These are phyloP conservation scores for Stictonetta naevosa DNA, from an alignment of 2,113 vertebrate genomes.

Conservation along the genomic window DNA sequence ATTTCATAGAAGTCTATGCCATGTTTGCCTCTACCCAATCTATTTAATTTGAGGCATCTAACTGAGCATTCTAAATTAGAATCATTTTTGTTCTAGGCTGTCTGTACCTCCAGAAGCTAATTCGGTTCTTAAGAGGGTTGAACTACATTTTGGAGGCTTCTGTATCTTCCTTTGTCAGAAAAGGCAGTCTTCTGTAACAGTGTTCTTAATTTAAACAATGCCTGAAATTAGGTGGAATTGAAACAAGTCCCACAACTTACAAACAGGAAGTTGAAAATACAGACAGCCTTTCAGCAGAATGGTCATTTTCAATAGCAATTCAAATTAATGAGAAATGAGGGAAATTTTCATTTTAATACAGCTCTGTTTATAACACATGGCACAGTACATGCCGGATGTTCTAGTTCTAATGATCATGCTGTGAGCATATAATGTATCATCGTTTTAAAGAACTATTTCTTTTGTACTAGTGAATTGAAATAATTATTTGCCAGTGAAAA, in stretches of 20 bases:
- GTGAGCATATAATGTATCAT: neutral
- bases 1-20: neutral
- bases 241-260: constrained; percentile 1
- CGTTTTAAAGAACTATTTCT: neutral
- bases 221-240: neutral
- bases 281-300: neutral
- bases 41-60: neutral
- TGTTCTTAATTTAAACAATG: neutral
- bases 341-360: neutral
- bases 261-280: neutral
- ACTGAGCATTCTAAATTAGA: neutral
- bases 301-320: neutral
- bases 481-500: constrained; percentile 25
- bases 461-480: neutral
- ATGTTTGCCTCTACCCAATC: neutral
- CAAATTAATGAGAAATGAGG: neutral
- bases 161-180: neutral
- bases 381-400: neutral
- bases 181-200: neutral
- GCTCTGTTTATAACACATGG: neutral
- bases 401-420: neutral
- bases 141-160: neutral
- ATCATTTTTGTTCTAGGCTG: neutral
- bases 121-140: neutral
- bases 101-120: neutral